phyloP scores from a whole-genome alignment of 2,888 invertebrate genomes.

The Apotomis turbidana region DNA sequence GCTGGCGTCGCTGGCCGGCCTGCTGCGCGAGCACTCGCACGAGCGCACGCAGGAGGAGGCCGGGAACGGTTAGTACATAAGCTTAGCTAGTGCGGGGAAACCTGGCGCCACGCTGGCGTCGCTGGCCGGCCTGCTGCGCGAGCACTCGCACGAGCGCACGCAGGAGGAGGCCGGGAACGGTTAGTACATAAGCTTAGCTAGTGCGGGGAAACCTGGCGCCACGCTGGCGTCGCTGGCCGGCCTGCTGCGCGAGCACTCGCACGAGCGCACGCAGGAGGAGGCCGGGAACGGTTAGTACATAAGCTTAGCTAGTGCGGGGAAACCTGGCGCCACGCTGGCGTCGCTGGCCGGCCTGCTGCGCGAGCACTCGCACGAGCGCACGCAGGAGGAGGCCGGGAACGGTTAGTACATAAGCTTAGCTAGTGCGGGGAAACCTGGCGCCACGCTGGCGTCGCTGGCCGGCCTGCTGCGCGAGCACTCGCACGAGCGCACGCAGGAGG shows the following conservation, averaged over 20 bases:
- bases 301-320: conserved; percentile 92
- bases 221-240: conserved; percentile 92
- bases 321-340: conserved; percentile 93
- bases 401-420: conserved; percentile 83
- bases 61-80: conserved; percentile 60
- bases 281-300: conserved; percentile 48
- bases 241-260: conserved; percentile 83
- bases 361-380: conserved; percentile 78
- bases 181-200: conserved; percentile 85
- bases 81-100: conserved; percentile 93
- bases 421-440: conserved; percentile 93
- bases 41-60: conserved; percentile 62
- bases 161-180: conserved; percentile 57
- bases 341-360: conserved; percentile 88
- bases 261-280: conserved; percentile 64
- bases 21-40: conserved; percentile 84
- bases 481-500: conserved; percentile 64
- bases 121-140: conserved; percentile 87
- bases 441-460: conserved; percentile 93
- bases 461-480: conserved; percentile 84
- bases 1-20: conserved; percentile 89
- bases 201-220: conserved; percentile 94
- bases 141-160: conserved; percentile 74
- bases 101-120: conserved; percentile 94
- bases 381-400: conserved; percentile 57